These are phyloP conservation scores for Strigamia crassipes DNA, from an alignment of 2,888 invertebrate genomes.

Conservation along the genomic window DNA sequence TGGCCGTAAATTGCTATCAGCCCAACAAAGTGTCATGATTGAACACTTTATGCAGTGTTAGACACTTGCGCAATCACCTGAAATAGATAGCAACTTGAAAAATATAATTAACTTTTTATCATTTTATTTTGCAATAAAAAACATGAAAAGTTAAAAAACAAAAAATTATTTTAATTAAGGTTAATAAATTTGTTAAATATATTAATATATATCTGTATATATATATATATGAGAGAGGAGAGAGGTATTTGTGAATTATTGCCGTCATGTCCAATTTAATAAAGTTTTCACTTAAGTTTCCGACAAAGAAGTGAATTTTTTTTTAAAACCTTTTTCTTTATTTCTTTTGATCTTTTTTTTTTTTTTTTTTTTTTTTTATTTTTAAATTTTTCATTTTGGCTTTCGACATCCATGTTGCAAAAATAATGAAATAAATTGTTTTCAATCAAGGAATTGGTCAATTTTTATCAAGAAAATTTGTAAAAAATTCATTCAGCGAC, in stretches of 20 bases:
- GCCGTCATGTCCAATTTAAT: conserved; percentile 28
- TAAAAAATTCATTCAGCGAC: not conserved
- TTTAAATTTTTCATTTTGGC: not conserved
- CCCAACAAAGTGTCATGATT: conserved; percentile 15
- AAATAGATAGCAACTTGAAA: not conserved
- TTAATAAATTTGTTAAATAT: too few relatives aligned
- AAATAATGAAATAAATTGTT: conserved; percentile 23
- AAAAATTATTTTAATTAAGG: not conserved
- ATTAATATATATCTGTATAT: not conserved
- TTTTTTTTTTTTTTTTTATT: not conserved
- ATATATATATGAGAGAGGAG: too few relatives aligned
- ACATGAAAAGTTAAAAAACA: not conserved
- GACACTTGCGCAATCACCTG: not conserved
- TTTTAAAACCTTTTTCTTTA: not conserved
- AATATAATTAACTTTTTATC: not conserved
- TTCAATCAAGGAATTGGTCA: conserved; percentile 2
- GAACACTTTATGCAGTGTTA: conserved; percentile 11
- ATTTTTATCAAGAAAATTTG: not conserved
- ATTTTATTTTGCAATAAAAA: not conserved
- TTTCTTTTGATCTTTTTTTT: not conserved
- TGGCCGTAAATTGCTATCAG: conserved; percentile 21
- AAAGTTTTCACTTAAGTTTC: conserved; percentile 19
- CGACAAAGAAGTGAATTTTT: not conserved
- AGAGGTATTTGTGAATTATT: not conserved
- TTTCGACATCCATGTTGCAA: not conserved